Evolutionary conservation across 2,888 invertebrate genomes (phyloP).

Genomic region (Bimastos eiseni): DNA sequence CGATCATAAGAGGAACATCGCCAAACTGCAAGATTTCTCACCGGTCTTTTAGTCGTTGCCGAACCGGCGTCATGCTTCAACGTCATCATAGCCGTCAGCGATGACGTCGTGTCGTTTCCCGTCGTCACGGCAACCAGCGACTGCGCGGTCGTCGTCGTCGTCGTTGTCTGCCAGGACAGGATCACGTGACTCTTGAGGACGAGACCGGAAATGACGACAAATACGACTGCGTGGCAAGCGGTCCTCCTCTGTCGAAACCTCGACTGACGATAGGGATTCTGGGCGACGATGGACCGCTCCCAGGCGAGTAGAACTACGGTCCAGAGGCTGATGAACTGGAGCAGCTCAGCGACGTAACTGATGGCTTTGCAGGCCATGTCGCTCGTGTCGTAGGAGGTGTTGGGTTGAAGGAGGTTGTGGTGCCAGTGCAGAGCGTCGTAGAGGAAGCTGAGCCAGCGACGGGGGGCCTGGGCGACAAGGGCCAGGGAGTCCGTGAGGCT

Average conservation of each 20-base stretch:
- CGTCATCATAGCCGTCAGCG: background rate
- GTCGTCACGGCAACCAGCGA: background rate
- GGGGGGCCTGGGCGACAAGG: background rate
- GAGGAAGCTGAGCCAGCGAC: conserved; percentile 15
- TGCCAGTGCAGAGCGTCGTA: background rate
- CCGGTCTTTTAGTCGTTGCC: background rate
- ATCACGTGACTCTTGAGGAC: conserved; percentile 21
- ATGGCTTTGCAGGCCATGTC: background rate
- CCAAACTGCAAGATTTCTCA: no score
- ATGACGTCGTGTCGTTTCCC: background rate
- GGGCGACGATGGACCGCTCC: background rate
- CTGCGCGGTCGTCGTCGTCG: background rate
- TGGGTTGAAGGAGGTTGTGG: background rate
- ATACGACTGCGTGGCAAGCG: background rate
- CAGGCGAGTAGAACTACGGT: background rate
- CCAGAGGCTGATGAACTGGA: conserved; percentile 1
- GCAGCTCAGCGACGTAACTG: background rate
- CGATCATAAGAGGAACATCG: background rate
- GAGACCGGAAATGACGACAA: conserved; percentile 23
- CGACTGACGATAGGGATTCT: background rate
- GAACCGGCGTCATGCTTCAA: background rate
- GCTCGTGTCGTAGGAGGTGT: conserved; percentile 6
- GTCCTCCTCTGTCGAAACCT: background rate
- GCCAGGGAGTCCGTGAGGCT: background rate
- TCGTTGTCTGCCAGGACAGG: conserved; percentile 9